These are phyloP conservation scores for Austrofundulus limnaeus DNA, from an alignment of 2,113 vertebrate genomes.

Conservation along the genomic window DNA sequence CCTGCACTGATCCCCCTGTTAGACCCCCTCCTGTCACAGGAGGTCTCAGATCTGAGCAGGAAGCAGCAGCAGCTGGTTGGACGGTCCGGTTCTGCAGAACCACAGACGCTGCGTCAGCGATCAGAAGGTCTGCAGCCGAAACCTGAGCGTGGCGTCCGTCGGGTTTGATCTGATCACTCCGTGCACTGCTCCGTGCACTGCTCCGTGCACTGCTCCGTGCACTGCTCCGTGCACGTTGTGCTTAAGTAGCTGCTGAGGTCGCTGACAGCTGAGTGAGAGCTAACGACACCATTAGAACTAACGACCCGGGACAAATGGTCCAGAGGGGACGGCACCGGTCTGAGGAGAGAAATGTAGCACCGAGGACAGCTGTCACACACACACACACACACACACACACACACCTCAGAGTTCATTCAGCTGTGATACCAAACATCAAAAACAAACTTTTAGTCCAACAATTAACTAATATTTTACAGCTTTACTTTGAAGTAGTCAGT, in stretches of 20 bases:
- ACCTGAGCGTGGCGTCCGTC: background rate
- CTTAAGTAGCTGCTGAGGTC: constrained; percentile 37
- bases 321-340: constrained; percentile 56
- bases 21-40: constrained; percentile 22
- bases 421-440: constrained; percentile 1
- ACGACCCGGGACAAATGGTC: constrained; percentile 69
- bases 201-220: constrained; percentile 17
- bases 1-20: constrained; percentile 14
- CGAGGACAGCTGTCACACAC: constrained; percentile 59
- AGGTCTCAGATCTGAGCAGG: constrained; percentile 20
- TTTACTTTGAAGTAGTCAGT: no score
- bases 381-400: constrained; percentile 13
- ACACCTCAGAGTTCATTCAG: background rate
- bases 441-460: no score
- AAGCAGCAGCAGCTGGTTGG: constrained; percentile 45
- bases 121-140: background rate
- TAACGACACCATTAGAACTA: no score
- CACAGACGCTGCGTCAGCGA: constrained; percentile 28
- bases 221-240: constrained; percentile 8
- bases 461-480: no score
- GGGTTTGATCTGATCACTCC: no score
- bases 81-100: constrained; percentile 17
- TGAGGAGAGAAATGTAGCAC: constrained; percentile 40
- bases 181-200: no score
- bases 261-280: constrained; percentile 70